Evolutionary conservation across 1,140 invertebrate genomes (phyloP).

Genomic region (Ladona fulva): DNA sequence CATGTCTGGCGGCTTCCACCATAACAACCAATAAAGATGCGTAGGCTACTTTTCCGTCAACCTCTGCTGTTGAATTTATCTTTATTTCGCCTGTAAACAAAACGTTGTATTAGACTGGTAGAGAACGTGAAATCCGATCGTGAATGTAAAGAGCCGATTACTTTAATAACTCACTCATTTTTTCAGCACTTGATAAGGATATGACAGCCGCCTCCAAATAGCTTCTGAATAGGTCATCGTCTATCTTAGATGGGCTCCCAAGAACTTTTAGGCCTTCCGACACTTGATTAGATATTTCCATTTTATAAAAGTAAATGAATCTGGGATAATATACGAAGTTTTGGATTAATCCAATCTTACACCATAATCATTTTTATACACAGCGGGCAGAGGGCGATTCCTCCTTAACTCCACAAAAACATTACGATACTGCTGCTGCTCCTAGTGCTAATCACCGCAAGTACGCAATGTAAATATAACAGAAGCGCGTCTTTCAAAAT

Average conservation of each 20-base stretch:
- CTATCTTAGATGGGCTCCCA: conserved; percentile 22
- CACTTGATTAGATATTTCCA: background rate
- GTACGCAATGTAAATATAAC: too few species aligned
- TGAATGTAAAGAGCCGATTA: conserved; percentile 18
- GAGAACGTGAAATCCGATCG: too few species aligned
- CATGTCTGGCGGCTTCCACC: conserved; percentile 36
- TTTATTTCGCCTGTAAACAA: conserved; percentile 27
- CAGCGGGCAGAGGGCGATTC: too few species aligned
- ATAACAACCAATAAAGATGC: conserved; percentile 34
- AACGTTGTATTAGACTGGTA: conserved; percentile 5
- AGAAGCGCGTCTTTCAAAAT: too few species aligned
- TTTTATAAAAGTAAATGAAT: too few species aligned
- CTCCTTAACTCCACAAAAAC: too few species aligned
- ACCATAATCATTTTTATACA: too few species aligned
- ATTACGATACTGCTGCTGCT: too few species aligned
- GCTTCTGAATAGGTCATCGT: conserved; percentile 31
- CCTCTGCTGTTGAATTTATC: conserved; percentile 33
- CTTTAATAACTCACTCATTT: conserved; percentile 28
- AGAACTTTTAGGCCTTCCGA: background rate
- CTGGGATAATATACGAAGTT: too few species aligned
- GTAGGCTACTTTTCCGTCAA: conserved; percentile 36
- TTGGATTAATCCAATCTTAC: too few species aligned
- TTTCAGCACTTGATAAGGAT: conserved; percentile 28
- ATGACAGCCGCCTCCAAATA: conserved; percentile 32
- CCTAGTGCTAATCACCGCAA: too few species aligned